Conservation (phyloP, 2,113 vertebrate species). For the Prolemur simus region DNA sequence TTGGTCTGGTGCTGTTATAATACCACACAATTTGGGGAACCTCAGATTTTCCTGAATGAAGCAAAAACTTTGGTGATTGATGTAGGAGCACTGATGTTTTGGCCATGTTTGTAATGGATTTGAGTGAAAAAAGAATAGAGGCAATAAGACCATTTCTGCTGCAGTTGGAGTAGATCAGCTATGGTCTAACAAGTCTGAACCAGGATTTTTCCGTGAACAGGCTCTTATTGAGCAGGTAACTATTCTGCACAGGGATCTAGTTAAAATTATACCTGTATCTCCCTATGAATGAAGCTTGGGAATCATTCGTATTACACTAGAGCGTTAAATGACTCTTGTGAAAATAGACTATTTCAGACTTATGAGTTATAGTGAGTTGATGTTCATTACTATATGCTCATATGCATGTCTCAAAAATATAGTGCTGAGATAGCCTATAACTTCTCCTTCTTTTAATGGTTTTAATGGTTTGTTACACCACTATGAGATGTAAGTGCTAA, state of each 20-base stretch:
- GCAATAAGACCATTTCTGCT: not conserved
- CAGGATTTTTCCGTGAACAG: not conserved
- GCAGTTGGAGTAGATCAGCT: not conserved
- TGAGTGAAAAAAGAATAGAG: not conserved
- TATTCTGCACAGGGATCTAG: not conserved
- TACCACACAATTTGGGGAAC: not conserved
- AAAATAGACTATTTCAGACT: slow-evolving; percentile 35
- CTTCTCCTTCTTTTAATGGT: not conserved
- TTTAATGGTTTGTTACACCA: not conserved
- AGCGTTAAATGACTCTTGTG: slow-evolving; percentile 14
- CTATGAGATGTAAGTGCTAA: not conserved
- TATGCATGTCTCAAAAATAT: slow-evolving; percentile 8
- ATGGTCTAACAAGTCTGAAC: not conserved
- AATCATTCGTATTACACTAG: not conserved
- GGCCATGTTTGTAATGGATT: not conserved
- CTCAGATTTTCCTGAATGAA: not conserved
- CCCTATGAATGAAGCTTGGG: not conserved
- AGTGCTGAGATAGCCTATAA: not conserved
- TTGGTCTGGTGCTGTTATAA: not conserved
- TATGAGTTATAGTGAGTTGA: slow-evolving; percentile 28
- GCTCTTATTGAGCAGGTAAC: not conserved
- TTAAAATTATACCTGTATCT: not conserved
- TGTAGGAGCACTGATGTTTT: not conserved
- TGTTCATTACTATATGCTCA: not conserved
- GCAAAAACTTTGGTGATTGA: not conserved